Conservation (phyloP, 2,797 vertebrate genomes). For the Hipposideros larvatus region DNA sequence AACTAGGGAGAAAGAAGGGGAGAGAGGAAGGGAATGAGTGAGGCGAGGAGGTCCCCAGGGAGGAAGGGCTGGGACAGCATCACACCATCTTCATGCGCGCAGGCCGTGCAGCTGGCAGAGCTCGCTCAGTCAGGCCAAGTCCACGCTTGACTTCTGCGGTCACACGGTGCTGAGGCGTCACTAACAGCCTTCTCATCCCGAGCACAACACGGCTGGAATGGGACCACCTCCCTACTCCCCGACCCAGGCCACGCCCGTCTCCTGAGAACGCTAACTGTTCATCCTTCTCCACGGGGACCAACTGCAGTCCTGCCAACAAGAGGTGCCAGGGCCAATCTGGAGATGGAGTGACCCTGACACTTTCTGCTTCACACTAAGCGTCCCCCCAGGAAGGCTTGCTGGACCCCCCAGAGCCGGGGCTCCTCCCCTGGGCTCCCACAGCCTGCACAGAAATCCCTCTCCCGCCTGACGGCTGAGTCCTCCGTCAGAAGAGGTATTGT, state of each 20-base stretch:
- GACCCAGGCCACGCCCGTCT: accelerated
- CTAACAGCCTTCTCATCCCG: accelerated
- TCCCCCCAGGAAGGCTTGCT: accelerated
- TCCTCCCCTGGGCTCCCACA: neutral
- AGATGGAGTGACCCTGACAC: accelerated
- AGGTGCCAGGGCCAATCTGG: neutral
- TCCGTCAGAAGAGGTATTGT: accelerated
- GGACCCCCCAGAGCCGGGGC: neutral
- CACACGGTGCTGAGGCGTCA: accelerated
- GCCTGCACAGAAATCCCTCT: neutral
- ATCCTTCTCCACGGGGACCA: accelerated
- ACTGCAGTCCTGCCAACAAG: accelerated
- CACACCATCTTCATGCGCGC: accelerated
- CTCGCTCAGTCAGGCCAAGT: accelerated
- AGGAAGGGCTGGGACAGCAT: accelerated
- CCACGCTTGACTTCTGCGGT: accelerated
- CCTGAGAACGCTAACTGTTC: neutral
- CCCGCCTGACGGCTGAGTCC: no score
- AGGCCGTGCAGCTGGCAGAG: accelerated
- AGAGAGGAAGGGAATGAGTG: neutral
- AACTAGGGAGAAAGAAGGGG: conserved; percentile 88
- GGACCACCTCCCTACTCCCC: accelerated
- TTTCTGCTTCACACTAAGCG: neutral
- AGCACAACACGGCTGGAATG: accelerated
- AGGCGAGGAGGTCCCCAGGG: neutral